phyloP scores from a whole-genome alignment of 2,113 vertebrate species.

The Pelecanoides urinatrix region DNA sequence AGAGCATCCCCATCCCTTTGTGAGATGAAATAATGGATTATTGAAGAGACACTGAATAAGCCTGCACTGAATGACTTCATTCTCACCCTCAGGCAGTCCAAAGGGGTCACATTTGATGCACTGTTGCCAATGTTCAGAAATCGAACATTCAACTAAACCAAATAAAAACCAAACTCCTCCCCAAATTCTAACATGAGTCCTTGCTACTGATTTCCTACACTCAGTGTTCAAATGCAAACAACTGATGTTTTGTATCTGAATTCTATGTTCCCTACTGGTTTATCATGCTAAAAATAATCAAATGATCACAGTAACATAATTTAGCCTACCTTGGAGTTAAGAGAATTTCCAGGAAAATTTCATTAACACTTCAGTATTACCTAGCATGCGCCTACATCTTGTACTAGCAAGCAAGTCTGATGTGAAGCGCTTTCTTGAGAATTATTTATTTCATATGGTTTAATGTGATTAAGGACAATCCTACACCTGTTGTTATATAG shows the following conservation, averaged over 20 bases:
- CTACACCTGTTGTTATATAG: background rate
- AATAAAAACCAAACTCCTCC: background rate
- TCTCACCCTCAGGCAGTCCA: background rate
- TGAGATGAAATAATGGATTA: background rate
- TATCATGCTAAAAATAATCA: background rate
- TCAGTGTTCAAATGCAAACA: background rate
- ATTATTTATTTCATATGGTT: background rate
- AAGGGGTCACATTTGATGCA: background rate
- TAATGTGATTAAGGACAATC: background rate
- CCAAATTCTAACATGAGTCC: too few relatives aligned
- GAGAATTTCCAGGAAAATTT: background rate
- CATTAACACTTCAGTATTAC: background rate
- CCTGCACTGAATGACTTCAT: background rate
- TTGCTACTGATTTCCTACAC: background rate
- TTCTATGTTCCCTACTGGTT: background rate
- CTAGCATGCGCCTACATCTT: background rate
- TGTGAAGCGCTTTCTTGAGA: background rate
- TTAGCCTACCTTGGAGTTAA: background rate
- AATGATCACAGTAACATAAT: background rate
- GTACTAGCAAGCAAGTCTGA: background rate
- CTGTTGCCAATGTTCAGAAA: background rate
- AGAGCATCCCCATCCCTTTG: background rate
- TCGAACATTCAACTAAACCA: background rate
- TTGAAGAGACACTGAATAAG: background rate
- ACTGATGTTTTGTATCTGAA: too few relatives aligned